These are phyloP conservation scores for Serilophus lunatus DNA, from an alignment of 2,113 vertebrate genomes.

Conservation along the genomic window DNA sequence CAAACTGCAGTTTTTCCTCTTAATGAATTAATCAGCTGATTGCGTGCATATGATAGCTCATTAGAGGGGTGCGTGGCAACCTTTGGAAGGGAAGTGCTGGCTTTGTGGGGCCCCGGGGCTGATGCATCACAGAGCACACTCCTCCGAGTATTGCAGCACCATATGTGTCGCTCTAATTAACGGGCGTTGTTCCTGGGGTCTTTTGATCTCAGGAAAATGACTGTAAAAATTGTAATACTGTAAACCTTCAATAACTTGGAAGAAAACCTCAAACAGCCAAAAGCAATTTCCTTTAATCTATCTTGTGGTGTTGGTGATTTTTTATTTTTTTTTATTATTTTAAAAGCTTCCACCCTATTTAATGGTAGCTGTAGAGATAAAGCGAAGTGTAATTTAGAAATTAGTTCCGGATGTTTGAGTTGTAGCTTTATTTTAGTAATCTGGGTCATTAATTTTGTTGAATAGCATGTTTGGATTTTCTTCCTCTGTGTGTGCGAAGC, in stretches of 20 bases:
- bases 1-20: not conserved
- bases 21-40: constrained; percentile 46
- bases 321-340: not conserved
- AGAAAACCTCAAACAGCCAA: not conserved
- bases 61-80: not conserved
- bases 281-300: not conserved
- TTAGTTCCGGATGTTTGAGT: constrained; percentile 33
- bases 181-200: not conserved
- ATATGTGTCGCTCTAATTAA: constrained; percentile 46
- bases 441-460: constrained; percentile 48
- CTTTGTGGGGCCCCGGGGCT: not conserved
- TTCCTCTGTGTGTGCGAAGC: not conserved
- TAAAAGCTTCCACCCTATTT: not conserved
- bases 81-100: not conserved
- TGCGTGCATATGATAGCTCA: not conserved
- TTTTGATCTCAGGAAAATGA: constrained; percentile 34
- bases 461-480: not conserved
- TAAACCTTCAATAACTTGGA: not conserved
- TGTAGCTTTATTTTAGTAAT: constrained; percentile 51
- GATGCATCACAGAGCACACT: fast-evolving
- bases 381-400: constrained; percentile 6
- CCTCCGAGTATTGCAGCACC: not conserved
- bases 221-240: not conserved
- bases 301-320: not conserved
- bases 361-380: constrained; percentile 5